Evolutionary conservation across 2,797 vertebrate genomes (phyloP).

Genomic region (Ptychadena robeensis): DNA sequence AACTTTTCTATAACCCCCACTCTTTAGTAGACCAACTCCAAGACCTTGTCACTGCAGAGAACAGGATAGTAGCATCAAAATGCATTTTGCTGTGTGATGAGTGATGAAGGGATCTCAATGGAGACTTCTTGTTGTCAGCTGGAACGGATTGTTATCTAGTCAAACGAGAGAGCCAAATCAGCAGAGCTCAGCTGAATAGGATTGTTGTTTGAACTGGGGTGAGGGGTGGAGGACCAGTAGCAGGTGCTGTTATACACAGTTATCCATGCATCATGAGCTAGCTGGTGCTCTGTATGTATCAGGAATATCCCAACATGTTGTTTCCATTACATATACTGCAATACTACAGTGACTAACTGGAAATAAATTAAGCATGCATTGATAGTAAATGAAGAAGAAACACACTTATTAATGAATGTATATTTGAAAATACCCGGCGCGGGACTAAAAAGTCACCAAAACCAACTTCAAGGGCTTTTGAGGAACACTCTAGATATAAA

Average conservation of each 20-base stretch:
- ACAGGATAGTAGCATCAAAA: conserved; percentile 15
- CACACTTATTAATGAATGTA: background rate
- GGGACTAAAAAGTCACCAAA: too few species aligned
- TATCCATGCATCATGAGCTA: background rate
- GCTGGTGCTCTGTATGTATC: background rate
- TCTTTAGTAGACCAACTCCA: background rate
- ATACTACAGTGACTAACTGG: background rate
- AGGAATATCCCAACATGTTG: background rate
- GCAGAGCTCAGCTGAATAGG: conserved; percentile 54
- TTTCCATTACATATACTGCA: too few species aligned
- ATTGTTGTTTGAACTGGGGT: conserved; percentile 50
- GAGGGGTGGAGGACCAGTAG: conserved; percentile 27
- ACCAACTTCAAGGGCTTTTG: too few species aligned
- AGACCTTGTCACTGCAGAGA: background rate
- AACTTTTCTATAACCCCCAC: background rate
- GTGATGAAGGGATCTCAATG: conserved; percentile 29
- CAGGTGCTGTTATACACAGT: background rate
- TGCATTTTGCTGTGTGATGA: conserved; percentile 28
- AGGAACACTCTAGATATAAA: too few species aligned
- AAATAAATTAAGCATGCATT: background rate
- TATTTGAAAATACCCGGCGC: too few species aligned
- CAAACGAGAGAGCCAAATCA: conserved; percentile 53
- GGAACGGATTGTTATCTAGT: conserved; percentile 55
- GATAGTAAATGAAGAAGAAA: background rate
- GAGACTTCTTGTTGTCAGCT: conserved; percentile 54